These are phyloP conservation scores for Thymallus thymallus DNA, from an alignment of 2,113 vertebrate species.

Conservation along the genomic window DNA sequence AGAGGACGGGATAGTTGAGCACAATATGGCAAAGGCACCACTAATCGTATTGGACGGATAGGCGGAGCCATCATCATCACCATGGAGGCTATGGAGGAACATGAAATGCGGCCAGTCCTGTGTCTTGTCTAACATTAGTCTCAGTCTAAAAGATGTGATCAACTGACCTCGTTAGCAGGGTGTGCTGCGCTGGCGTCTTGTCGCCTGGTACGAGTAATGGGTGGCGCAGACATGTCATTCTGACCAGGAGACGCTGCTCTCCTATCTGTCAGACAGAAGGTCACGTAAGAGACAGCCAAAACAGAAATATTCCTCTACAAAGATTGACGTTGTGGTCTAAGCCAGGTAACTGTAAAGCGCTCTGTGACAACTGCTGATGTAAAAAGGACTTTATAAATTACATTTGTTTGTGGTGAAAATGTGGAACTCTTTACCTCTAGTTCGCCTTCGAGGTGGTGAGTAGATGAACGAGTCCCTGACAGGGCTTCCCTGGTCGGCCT, in stretches of 20 bases:
- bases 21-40: too few relatives aligned
- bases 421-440: conserved; percentile 76
- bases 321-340: not conserved
- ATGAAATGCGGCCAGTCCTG: not conserved
- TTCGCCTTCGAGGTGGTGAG: conserved; percentile 76
- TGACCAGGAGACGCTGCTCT: conserved; percentile 34
- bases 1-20: too few relatives aligned
- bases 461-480: conserved; percentile 71
- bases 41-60: too few relatives aligned
- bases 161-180: conserved; percentile 35
- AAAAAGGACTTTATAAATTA: too few relatives aligned
- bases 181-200: not conserved
- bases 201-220: conserved; percentile 56
- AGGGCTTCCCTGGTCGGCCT: conserved; percentile 44
- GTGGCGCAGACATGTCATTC: conserved; percentile 21
- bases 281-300: not conserved
- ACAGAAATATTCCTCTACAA: not conserved
- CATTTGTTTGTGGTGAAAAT: not conserved
- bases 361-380: too few relatives aligned
- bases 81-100: not conserved
- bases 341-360: too few relatives aligned
- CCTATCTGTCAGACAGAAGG: conserved; percentile 38
- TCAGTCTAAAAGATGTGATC: not conserved
- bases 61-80: too few relatives aligned
- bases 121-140: too few relatives aligned